Evolutionary conservation across 2,113 vertebrate genomes (phyloP), one percentile per base, ranked within the genome.

Genomic region (Calidris pygmaea): DNA sequence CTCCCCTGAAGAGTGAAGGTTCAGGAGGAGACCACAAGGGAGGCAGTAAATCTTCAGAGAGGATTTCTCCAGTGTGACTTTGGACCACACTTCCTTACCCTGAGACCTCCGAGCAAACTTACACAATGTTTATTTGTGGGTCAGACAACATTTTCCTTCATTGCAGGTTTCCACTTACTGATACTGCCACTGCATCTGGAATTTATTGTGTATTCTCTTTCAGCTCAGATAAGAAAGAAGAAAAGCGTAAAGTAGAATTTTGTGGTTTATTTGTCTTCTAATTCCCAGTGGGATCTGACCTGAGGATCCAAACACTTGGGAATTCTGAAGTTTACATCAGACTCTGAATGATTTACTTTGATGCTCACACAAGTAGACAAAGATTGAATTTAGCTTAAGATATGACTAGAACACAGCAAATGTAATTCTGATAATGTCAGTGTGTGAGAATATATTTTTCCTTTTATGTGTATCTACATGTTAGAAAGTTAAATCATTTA

Each of bases 211-310:
- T 93, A 48, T 90, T 95, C 80, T 71, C 27, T 95, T 95, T 89
- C 59, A 91, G 39, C 48, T 96, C 32, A 63, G 14, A 85, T 92
- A 59, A 85, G 52, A 75, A 82, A 89, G 52, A 91, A 21, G 30
- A 66, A 78, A 66, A 81, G 30, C 85, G 24, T 87, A 87, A 89
- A 95, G 80, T 29, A 79, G 74, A 95, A 70, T 88, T 95, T 74
- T 84, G n/a, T 95, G 45, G 91, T 95, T 84, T 63, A 53, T 96
- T 70, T 83, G 50, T 32, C 68, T 91, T 88, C 37, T 70, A 4
- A 76, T 97, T 96, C 92, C 63, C 53, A 20, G 34, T 92, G 78
- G 45, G 67, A 87, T 97, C 77, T 96, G 81, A 79, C 29, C 67
- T 87, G 65, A 77, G 74, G 50, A 63, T 37, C 32, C n/a, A 94